Evolutionary conservation across 1,140 invertebrate species (phyloP).

Genomic region (Antheraea pernyi): DNA sequence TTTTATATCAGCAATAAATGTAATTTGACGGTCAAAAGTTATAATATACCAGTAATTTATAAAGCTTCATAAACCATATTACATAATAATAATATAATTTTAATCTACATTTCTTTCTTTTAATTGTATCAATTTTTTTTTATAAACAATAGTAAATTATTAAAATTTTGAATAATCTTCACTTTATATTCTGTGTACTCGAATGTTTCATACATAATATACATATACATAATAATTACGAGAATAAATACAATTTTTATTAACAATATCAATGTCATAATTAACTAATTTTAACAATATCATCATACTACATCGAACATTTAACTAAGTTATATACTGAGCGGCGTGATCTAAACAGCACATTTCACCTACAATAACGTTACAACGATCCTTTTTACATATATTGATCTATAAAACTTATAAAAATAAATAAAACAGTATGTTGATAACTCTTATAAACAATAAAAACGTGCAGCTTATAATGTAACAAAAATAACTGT

Average conservation of each 20-base stretch:
- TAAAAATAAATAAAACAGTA: not conserved
- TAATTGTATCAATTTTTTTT: no score
- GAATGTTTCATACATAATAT: no score
- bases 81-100: not conserved
- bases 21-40: not conserved
- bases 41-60: not conserved
- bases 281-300: not conserved
- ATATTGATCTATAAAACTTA: slow-evolving; percentile 6
- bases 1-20: not conserved
- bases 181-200: no score
- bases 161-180: no score
- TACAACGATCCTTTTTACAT: not conserved
- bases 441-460: not conserved
- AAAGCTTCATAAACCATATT: not conserved
- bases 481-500: not conserved
- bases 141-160: no score
- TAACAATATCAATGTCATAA: not conserved
- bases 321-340: slow-evolving; percentile 17
- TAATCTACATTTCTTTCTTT: not conserved
- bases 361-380: slow-evolving; percentile 3
- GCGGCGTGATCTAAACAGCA: slow-evolving; percentile 21
- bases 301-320: slow-evolving; percentile 22
- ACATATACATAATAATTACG: not conserved
- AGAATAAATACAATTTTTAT: not conserved
- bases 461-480: not conserved